Conservation (phyloP, 2,888 invertebrate genomes). For the Pilophorus perplexus region DNA sequence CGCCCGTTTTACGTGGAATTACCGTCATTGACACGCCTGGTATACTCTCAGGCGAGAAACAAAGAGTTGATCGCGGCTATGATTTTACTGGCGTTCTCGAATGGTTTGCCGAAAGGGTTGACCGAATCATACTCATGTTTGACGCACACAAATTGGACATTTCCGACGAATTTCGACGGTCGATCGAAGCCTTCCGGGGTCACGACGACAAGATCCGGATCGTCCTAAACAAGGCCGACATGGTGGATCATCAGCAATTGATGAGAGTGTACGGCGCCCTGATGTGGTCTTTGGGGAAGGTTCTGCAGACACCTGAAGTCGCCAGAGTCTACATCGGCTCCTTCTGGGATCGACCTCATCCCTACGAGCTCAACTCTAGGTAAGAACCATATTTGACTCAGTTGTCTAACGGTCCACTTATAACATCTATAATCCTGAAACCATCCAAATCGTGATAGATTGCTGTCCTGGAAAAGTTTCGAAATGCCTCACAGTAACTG, state of each 20-base stretch:
- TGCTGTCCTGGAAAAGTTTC: too few relatives aligned
- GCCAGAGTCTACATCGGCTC: slow-evolving; percentile 67
- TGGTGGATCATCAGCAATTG: slow-evolving; percentile 65
- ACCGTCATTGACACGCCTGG: slow-evolving; percentile 65
- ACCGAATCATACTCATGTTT: slow-evolving; percentile 64
- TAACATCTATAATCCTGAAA: too few relatives aligned
- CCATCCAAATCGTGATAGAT: too few relatives aligned
- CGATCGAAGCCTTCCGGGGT: slow-evolving; percentile 61
- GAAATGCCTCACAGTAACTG: too few relatives aligned
- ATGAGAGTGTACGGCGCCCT: slow-evolving; percentile 67
- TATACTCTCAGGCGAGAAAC: slow-evolving; percentile 61
- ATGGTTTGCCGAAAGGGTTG: slow-evolving; percentile 67
- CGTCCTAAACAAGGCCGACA: slow-evolving; percentile 65
- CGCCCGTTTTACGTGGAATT: slow-evolving; percentile 61
- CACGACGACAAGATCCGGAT: slow-evolving; percentile 64
- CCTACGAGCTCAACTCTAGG: slow-evolving; percentile 26
- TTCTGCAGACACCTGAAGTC: slow-evolving; percentile 65
- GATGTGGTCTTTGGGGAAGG: slow-evolving; percentile 69
- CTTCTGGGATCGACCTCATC: slow-evolving; percentile 56
- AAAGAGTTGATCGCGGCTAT: slow-evolving; percentile 63
- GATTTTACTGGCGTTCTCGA: slow-evolving; percentile 64
- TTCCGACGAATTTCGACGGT: slow-evolving; percentile 64
- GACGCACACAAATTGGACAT: slow-evolving; percentile 69
- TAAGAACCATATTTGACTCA: background rate
- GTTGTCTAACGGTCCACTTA: too few relatives aligned